Percentiles rank a stretch among this genome's conserved stretches.
Evolutionary conservation across 2,888 invertebrate species (phyloP).

Genomic region (Cremastinae sp.): DNA sequence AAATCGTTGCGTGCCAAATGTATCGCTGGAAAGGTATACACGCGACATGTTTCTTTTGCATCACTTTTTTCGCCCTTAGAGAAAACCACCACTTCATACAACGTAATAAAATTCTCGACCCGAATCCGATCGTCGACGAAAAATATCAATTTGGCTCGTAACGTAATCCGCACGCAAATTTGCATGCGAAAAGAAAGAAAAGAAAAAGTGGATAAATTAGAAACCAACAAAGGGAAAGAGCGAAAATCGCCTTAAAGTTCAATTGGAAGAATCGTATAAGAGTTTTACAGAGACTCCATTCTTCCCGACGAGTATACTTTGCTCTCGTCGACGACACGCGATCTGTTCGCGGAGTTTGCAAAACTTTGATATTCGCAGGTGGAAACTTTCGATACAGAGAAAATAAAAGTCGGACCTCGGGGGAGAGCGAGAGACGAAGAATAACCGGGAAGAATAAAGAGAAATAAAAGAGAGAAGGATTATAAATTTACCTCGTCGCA

Average conservation of each 20-base stretch:
- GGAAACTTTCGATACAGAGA: slow-evolving; percentile 27
- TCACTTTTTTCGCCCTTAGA: slow-evolving; percentile 23
- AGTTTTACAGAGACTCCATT: slow-evolving; percentile 7
- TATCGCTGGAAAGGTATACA: slow-evolving; percentile 47
- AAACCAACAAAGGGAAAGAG: background rate
- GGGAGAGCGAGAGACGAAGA: background rate
- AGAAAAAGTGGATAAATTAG: slow-evolving; percentile 8
- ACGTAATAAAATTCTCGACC: slow-evolving; percentile 25
- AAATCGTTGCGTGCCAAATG: slow-evolving; percentile 57
- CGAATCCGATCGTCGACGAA: slow-evolving; percentile 35
- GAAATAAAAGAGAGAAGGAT: background rate
- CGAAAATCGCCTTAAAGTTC: slow-evolving; percentile 2
- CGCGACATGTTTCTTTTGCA: slow-evolving; percentile 33
- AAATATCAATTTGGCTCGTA: slow-evolving; percentile 17
- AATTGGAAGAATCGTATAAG: slow-evolving; percentile 13
- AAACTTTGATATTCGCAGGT: slow-evolving; percentile 29
- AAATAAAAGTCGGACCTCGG: slow-evolving; percentile 17
- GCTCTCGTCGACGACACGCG: background rate
- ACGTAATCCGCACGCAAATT: slow-evolving; percentile 21
- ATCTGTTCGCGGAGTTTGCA: slow-evolving; percentile 16
- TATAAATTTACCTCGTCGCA: slow-evolving; percentile 37
- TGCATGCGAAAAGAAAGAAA: background rate
- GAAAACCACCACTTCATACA: background rate
- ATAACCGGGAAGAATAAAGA: background rate
- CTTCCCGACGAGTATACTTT: slow-evolving; percentile 1